These are phyloP conservation scores for Rhagologus leucostigma DNA, from an alignment of 2,113 vertebrate species.

Conservation along the genomic window DNA sequence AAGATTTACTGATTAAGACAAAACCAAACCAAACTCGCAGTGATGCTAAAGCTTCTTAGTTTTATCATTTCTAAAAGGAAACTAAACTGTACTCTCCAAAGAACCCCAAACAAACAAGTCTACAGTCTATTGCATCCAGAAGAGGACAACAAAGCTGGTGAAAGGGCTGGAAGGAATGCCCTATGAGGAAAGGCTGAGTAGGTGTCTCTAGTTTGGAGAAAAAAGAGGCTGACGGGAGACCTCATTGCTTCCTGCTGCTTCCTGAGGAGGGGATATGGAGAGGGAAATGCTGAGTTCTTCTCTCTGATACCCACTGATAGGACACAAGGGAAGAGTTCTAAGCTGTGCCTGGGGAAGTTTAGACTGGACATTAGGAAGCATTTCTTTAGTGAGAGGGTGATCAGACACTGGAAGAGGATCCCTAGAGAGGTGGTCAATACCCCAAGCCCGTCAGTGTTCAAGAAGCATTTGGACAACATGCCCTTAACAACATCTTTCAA, in stretches of 20 bases:
- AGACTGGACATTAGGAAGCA: neutral
- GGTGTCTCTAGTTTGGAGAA: neutral
- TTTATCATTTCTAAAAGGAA: neutral
- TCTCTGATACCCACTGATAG: neutral
- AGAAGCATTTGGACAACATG: neutral
- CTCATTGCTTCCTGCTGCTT: neutral
- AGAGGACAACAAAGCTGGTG: neutral
- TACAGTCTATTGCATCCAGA: neutral
- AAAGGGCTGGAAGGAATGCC: neutral
- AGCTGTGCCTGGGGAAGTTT: neutral
- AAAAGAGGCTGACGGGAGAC: neutral
- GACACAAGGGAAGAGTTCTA: neutral
- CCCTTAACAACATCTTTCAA: neutral
- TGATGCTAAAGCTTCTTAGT: neutral
- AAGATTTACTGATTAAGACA: neutral
- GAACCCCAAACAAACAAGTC: neutral
- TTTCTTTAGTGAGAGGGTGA: neutral
- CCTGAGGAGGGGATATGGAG: neutral
- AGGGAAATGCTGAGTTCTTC: neutral
- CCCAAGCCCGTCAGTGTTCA: neutral
- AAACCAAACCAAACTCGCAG: neutral
- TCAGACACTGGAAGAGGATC: neutral
- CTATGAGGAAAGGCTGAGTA: rapidly evolving
- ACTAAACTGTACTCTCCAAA: neutral
- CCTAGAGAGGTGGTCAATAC: rapidly evolving